Base-by-base conservation (phyloP, 2,797 vertebrate species). In the Xiphorhynchus erythropygius region DNA sequence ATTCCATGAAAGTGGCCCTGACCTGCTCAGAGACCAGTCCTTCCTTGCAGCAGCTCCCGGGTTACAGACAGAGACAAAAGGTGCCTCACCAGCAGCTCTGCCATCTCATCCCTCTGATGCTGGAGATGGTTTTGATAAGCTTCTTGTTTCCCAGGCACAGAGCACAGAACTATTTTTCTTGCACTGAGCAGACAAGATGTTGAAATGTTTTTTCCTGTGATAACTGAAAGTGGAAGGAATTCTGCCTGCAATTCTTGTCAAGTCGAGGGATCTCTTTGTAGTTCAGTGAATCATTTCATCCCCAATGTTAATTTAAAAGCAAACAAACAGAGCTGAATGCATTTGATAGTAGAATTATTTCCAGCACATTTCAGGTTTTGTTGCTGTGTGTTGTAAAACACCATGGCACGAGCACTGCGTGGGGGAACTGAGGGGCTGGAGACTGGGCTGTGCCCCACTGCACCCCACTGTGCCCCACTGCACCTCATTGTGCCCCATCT, bases 301-400 rank as follows among this genome's bases (percentile, higher is more conserved):
- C 90, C 71, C 46, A 2, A 78, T 76, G 94, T 93, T 95, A 93
- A 97, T 96, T 96, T 97, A 83, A 95, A 96, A 96, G 92, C 95
- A 96, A 96, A 95, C 95, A 97, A 95, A 96, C 94, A 87, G 93
- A 87, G 78, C 89, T 93, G 95, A 96, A 93, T 89, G 79, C 60
- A 21, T 84, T 91, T 42, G 87, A 87, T 80, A 78, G 84, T 41
- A 64, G 93, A 92, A 92, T 94, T 91, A 92, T 93, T 96, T 95
- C 96, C 93, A 93, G 90, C 74, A 85, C 90, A 46, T 93, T 96
- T 87, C 84, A 83, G 92, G 88, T 56, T 89, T 76, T 89, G 71
- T 90, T 64, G 42, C 6, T 9, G 41, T 1, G 57, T 7, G 19
- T 52, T 81, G 86, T 92, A 50, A 44, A 84, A 78, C 30, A 8